Percentiles rank a stretch among this genome's conserved stretches.
phyloP scores from a whole-genome alignment of 2,797 vertebrate genomes.

The Protosalanx chinensis region DNA sequence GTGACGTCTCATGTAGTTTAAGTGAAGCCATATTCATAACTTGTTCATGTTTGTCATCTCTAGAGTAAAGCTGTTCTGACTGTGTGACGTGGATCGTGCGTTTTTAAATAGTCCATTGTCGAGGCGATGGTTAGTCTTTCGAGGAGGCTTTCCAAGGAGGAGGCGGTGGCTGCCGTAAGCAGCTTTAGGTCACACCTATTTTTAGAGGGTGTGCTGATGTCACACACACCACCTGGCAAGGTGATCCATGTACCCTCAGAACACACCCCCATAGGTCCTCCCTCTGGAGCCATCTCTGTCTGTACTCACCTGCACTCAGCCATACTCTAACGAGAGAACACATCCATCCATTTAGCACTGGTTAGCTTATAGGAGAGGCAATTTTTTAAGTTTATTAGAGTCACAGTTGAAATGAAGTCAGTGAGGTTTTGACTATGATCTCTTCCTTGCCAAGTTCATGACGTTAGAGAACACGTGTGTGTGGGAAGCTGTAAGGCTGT shows the following conservation, averaged over 20 bases:
- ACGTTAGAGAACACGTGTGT: not conserved
- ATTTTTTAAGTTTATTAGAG: not conserved
- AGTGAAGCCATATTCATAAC: slow-evolving; percentile 55
- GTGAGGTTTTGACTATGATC: not conserved
- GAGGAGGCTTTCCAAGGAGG: too few relatives aligned
- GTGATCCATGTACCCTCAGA: slow-evolving; percentile 18
- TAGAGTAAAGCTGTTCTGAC: slow-evolving; percentile 54
- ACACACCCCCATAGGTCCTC: slow-evolving; percentile 26
- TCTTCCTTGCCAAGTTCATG: not conserved
- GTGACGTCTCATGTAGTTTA: slow-evolving; percentile 54
- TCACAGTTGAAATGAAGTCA: not conserved
- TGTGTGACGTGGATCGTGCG: slow-evolving; percentile 34
- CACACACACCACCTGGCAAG: slow-evolving; percentile 30
- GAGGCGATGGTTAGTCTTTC: slow-evolving; percentile 7
- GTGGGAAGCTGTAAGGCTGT: not conserved
- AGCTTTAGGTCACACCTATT: slow-evolving; percentile 24
- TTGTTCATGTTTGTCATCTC: slow-evolving; percentile 54
- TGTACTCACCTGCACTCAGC: not conserved
- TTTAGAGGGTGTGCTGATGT: slow-evolving; percentile 25
- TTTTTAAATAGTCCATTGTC: slow-evolving; percentile 5
- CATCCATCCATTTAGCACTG: not conserved
- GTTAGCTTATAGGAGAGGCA: not conserved
- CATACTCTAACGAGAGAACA: not conserved
- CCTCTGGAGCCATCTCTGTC: slow-evolving; percentile 26
- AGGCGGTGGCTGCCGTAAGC: slow-evolving; percentile 11